A percentile compares a stretch with the other conserved stretches of the same genome.
Evolutionary conservation across 2,797 vertebrate genomes (phyloP).

Genomic region (Fistularia tabacaria): DNA sequence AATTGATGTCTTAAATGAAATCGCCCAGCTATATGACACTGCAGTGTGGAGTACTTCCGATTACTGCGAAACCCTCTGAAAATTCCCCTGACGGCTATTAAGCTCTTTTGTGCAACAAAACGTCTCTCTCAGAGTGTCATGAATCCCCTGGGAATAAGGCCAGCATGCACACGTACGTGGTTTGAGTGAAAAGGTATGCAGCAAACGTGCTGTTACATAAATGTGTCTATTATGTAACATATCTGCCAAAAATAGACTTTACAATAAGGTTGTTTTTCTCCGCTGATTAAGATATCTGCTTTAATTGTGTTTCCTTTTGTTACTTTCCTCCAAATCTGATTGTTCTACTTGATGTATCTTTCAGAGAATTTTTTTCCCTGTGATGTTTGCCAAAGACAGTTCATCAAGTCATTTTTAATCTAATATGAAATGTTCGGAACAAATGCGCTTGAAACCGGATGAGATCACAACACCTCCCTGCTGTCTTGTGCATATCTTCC

Average conservation of each 20-base stretch:
- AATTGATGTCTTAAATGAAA: background rate
- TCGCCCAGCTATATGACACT: background rate
- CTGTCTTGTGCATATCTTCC: slow-evolving; percentile 8
- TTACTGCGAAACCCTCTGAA: slow-evolving; percentile 2
- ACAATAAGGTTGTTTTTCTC: background rate
- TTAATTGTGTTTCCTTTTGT: no score
- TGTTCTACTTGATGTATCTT: slow-evolving; percentile 13
- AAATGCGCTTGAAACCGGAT: slow-evolving; percentile 7
- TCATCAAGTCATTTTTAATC: slow-evolving; percentile 10
- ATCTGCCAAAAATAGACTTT: background rate
- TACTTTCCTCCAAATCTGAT: slow-evolving; percentile 2
- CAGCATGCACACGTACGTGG: background rate
- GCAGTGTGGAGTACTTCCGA: slow-evolving; percentile 1
- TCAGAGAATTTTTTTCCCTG: background rate
- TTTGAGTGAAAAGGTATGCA: background rate
- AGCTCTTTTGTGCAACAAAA: slow-evolving; percentile 1
- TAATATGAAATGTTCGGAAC: slow-evolving; percentile 19
- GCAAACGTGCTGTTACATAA: background rate
- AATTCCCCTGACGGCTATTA: background rate
- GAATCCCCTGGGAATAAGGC: slow-evolving; percentile 2
- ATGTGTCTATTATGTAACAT: slow-evolving; percentile 2
- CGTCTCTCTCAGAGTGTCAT: slow-evolving; percentile 2
- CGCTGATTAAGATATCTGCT: slow-evolving; percentile 8
- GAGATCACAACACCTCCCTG: slow-evolving; percentile 12
- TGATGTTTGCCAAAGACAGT: slow-evolving; percentile 14